These are phyloP conservation scores for Darevskia nairensis DNA, from an alignment of 2,797 vertebrate genomes.

Conservation along the genomic window DNA sequence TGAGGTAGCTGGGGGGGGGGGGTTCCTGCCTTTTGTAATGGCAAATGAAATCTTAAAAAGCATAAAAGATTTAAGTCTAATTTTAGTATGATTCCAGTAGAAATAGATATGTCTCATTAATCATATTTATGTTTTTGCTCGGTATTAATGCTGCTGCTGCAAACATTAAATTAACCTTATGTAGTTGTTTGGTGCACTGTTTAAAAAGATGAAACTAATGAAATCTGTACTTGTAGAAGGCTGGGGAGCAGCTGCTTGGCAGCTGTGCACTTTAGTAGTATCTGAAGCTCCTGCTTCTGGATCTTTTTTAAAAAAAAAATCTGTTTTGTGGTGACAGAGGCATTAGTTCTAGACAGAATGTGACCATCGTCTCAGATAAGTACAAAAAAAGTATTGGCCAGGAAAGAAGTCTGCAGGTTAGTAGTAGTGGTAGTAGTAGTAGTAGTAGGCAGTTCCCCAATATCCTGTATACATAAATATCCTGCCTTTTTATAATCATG, in stretches of 20 bases:
- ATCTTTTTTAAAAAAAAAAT: background rate
- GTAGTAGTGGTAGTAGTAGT: too few relatives aligned
- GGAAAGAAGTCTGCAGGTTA: background rate
- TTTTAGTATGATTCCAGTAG: background rate
- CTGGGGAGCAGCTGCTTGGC: background rate
- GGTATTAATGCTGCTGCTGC: background rate
- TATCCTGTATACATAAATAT: too few relatives aligned
- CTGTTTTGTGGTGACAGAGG: background rate
- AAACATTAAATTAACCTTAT: background rate
- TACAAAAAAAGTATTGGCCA: background rate
- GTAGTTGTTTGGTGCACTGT: background rate
- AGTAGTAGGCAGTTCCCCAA: too few relatives aligned
- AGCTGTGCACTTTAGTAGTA: background rate
- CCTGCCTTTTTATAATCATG: too few relatives aligned
- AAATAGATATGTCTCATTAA: accelerated
- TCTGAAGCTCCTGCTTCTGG: background rate
- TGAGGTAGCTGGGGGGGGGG: too few relatives aligned
- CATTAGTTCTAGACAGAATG: background rate
- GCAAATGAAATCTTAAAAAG: too few relatives aligned
- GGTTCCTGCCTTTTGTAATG: too few relatives aligned
- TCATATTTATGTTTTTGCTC: background rate
- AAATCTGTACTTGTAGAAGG: background rate
- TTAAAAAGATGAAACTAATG: constrained; percentile 28
- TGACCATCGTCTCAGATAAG: background rate
- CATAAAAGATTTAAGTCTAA: too few relatives aligned